Conservation (phyloP, 2,888 invertebrate genomes). For the Protonemura montana region DNA sequence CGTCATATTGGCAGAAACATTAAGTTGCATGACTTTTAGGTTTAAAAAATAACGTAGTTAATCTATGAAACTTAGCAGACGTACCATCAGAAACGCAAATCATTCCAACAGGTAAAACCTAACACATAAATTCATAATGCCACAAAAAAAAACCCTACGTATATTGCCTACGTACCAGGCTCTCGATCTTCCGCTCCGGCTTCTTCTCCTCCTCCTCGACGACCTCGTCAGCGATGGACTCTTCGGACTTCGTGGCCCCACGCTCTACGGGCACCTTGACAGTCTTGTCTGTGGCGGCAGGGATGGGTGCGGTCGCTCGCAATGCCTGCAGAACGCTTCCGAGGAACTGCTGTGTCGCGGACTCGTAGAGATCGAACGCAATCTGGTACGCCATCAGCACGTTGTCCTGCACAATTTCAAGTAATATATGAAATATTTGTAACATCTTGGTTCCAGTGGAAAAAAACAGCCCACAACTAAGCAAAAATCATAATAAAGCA, state of each 20-base stretch:
- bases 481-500: too few relatives aligned
- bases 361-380: constrained; percentile 98
- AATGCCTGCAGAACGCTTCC: constrained; percentile 82
- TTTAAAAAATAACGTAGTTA: too few relatives aligned
- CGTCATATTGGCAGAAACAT: too few relatives aligned
- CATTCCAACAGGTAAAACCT: too few relatives aligned
- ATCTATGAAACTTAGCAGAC: too few relatives aligned
- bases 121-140: too few relatives aligned
- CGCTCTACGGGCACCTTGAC: constrained; percentile 55
- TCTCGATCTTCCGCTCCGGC: constrained; percentile 68
- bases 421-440: too few relatives aligned
- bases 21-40: too few relatives aligned
- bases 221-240: constrained; percentile 57
- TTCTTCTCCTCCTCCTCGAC: constrained; percentile 59
- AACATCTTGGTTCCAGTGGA: too few relatives aligned
- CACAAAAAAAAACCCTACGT: too few relatives aligned
- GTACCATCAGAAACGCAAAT: too few relatives aligned
- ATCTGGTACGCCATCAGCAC: constrained; percentile 98
- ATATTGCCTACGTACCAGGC: constrained; percentile 57
- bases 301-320: constrained; percentile 82
- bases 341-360: constrained; percentile 97
- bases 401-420: constrained; percentile 75
- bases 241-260: constrained; percentile 53
- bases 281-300: constrained; percentile 61
- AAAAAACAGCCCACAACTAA: too few relatives aligned